Evolutionary conservation across 1,140 invertebrate genomes (phyloP).

Genomic region (Listronotus oregonensis): DNA sequence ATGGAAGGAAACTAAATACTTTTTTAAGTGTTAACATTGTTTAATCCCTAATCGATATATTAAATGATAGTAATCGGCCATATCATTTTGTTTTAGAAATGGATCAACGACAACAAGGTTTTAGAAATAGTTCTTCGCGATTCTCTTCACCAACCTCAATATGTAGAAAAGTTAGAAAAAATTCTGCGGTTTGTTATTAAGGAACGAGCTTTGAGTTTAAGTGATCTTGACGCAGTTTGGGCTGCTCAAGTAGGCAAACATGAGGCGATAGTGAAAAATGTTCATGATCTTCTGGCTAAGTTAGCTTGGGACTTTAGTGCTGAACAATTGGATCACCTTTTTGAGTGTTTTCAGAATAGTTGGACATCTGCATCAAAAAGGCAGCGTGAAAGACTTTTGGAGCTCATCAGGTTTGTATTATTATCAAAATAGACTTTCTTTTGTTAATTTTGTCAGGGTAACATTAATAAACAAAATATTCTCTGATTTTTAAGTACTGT

Average conservation of each 20-base stretch:
- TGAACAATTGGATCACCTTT: slow-evolving; percentile 95
- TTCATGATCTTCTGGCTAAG: slow-evolving; percentile 95
- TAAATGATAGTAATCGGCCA: too few species aligned
- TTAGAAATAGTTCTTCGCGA: slow-evolving; percentile 94
- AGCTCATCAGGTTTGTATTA: slow-evolving; percentile 75
- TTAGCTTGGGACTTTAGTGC: slow-evolving; percentile 98
- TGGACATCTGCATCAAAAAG: slow-evolving; percentile 96
- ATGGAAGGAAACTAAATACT: too few species aligned
- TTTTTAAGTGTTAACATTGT: too few species aligned
- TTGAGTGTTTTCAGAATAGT: slow-evolving; percentile 93
- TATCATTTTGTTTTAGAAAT: slow-evolving; percentile 69
- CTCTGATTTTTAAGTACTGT: too few species aligned
- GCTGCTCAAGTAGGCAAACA: slow-evolving; percentile 94
- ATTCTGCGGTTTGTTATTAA: slow-evolving; percentile 96
- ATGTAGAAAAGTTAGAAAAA: slow-evolving; percentile 97
- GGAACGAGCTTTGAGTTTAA: slow-evolving; percentile 86
- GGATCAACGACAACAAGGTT: slow-evolving; percentile 96
- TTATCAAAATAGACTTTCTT: too few species aligned
- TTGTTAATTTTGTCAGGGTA: too few species aligned
- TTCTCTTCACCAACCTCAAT: slow-evolving; percentile 96
- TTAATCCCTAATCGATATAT: too few species aligned
- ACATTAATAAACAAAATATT: too few species aligned
- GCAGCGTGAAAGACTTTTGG: slow-evolving; percentile 92
- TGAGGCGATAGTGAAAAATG: slow-evolving; percentile 95
- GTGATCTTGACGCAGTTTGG: slow-evolving; percentile 95